Evolutionary conservation across 35 echinoderm and acorn worm species (phyloP), one percentile per base, ranked within the genome.

Genomic region (Nesometra sesokonis): DNA sequence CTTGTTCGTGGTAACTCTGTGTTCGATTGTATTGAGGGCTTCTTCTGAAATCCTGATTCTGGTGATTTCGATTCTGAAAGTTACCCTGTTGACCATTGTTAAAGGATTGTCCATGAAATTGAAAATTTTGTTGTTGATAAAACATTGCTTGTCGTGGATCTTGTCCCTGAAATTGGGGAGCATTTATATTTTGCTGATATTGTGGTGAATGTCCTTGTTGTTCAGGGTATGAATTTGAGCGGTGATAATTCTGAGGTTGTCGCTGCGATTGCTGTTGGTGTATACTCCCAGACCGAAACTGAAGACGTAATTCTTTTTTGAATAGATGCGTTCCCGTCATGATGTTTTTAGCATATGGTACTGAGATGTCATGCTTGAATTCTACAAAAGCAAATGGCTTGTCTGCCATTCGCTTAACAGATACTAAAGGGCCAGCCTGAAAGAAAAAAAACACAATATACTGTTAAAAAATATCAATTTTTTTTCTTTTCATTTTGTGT

Each of bases 281-380:
- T 32, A 90, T 97, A 81, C 94, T 97, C 5, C 91, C 91, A 13
- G 80, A 85, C 7, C 94, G 91, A 79, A 90, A 97, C 79, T 97
- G 92, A 17, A 97, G 76, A 1, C 52, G 78, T 29, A 97, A 46
- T 17, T 36, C 36, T n/a, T 88, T 80, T 27, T 81, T 82, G 46
- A 88, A 97, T 8, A 97, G 77, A 19, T 77, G 30, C 30, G 86
- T 89, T 21, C 94, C 91, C 38, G 80, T 82, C 88, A 97, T 91
- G 36, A 97, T 88, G 0, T 88, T 83, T n/a, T 87, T 86, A 34
- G 94, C 80, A 79, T 97, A 97, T 30, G 94, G 94, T 47, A 90
- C 88, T 13, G 94, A 97, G 17, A 93, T 79, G 40, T 97, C 94
- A 79, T 97, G 94, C 77, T 93, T 90, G 77, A 91, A 97, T 82